phyloP scores from a whole-genome alignment of 2,888 invertebrate species.

The Nipponacmea schrenckii region DNA sequence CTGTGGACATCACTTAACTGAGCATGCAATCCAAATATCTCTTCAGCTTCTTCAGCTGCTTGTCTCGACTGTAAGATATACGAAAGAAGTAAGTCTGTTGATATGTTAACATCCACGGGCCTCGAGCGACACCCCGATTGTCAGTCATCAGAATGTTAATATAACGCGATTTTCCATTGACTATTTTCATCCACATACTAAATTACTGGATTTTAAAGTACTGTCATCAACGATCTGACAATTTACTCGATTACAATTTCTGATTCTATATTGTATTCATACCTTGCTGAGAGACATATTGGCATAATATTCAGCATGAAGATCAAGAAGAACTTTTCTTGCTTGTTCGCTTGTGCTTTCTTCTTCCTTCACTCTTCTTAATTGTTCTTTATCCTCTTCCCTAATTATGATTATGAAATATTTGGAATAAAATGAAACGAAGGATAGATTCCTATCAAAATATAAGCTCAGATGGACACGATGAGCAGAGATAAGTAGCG shows the following conservation, averaged over 20 bases:
- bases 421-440: too few species aligned
- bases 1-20: constrained; percentile 17
- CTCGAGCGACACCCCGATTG: constrained; percentile 9
- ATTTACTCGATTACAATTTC: too few species aligned
- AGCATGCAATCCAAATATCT: not conserved
- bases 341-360: not conserved
- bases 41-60: not conserved
- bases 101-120: not conserved
- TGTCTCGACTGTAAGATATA: not conserved
- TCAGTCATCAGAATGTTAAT: not conserved
- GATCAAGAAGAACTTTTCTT: not conserved
- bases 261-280: not conserved
- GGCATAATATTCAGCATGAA: constrained; percentile 10
- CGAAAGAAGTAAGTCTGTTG: too few species aligned
- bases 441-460: too few species aligned
- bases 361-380: not conserved
- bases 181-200: too few species aligned
- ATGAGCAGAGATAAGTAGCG: too few species aligned
- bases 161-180: too few species aligned
- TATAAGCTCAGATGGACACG: too few species aligned
- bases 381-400: constrained; percentile 18
- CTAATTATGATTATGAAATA: not conserved
- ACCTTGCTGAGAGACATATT: constrained; percentile 17
- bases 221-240: too few species aligned
- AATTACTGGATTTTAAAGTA: too few species aligned